Conservation (phyloP, 2,113 vertebrate genomes). For the Marmota flaviventris region DNA sequence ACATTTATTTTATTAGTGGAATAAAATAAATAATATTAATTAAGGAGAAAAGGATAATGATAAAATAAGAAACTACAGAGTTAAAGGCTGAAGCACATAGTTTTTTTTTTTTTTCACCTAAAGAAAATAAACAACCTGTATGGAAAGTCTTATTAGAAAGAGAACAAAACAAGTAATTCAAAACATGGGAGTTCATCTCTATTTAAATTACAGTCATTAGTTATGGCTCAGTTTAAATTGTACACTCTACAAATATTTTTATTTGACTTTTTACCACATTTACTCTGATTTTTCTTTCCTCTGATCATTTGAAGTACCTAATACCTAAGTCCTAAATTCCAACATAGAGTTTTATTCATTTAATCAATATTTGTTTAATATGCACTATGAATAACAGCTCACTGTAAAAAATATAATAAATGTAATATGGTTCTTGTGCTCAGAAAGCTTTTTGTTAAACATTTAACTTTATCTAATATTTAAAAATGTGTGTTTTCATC, state of each 20-base stretch:
- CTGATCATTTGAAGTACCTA: background rate
- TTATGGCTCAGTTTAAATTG: conserved; percentile 2
- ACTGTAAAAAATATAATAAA: background rate
- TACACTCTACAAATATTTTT: background rate
- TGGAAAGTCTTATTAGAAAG: background rate
- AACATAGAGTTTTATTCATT: background rate
- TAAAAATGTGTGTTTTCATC: background rate
- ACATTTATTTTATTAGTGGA: no score
- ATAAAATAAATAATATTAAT: no score
- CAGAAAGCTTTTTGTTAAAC: background rate
- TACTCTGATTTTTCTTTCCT: conserved; percentile 15
- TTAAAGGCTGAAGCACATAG: no score
- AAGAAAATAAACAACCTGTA: background rate
- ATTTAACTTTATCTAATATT: background rate
- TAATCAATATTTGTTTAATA: background rate
- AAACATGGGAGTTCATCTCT: background rate
- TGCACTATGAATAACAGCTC: background rate
- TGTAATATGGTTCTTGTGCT: background rate
- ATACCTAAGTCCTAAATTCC: background rate
- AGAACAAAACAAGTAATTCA: background rate
- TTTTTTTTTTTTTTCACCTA: no score
- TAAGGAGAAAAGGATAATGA: no score
- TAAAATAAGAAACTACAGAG: no score
- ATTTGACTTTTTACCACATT: background rate
- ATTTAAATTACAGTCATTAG: background rate